Evolutionary conservation across 1,140 invertebrate genomes (phyloP).

Genomic region (Ceratitis capitata): DNA sequence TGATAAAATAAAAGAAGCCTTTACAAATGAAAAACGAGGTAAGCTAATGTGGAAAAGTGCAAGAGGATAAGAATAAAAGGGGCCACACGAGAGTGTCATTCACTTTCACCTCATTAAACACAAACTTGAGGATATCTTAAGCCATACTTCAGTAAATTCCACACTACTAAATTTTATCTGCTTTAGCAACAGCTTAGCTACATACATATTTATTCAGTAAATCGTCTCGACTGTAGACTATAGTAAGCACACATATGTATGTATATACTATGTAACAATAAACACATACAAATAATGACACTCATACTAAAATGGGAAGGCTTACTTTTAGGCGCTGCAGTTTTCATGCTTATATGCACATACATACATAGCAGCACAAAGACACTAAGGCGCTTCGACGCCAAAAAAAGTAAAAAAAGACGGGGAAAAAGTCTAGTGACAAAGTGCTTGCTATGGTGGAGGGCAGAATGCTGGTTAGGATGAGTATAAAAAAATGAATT

Average conservation of each 20-base stretch:
- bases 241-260: not conserved
- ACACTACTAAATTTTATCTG: conserved; percentile 27
- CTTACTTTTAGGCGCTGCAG: not conserved
- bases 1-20: not conserved
- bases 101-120: conserved; percentile 39
- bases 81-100: not conserved
- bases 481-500: not conserved
- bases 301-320: not conserved
- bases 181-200: not conserved
- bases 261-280: not conserved
- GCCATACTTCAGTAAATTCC: conserved; percentile 36
- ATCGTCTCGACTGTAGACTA: not conserved
- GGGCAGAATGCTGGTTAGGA: not conserved
- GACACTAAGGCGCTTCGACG: not conserved
- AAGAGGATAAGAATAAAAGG: not conserved
- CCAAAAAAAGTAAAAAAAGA: not conserved
- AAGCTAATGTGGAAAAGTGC: not conserved
- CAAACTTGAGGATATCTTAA: conserved; percentile 22
- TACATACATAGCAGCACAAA: not conserved
- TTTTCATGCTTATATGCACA: not conserved
- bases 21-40: not conserved
- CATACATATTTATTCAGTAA: not conserved
- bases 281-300: not conserved
- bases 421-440: not conserved
- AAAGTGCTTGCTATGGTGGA: not conserved